Percentiles rank a stretch among this genome's conserved stretches.
Conservation (phyloP, 1,140 invertebrate genomes). For the Lutraria rhynchaena region DNA sequence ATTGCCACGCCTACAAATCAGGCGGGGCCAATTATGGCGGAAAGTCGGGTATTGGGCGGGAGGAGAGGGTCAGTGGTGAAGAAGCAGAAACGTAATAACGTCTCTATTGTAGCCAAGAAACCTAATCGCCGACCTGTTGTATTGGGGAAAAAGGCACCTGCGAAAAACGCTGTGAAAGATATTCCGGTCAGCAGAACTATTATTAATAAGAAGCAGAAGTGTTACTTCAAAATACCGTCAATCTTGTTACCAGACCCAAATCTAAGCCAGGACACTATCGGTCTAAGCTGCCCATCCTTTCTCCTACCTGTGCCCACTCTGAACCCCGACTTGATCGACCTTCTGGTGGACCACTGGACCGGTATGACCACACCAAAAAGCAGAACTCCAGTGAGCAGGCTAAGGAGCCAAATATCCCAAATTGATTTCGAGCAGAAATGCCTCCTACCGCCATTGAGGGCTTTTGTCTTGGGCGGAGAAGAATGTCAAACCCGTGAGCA, state of each 20-base stretch:
- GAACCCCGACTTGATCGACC: constrained; percentile 1
- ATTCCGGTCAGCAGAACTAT: no score
- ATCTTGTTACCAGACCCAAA: constrained; percentile 34
- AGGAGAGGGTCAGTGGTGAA: no score
- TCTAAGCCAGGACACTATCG: background rate
- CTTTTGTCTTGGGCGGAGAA: constrained; percentile 22
- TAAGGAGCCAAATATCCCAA: constrained; percentile 37
- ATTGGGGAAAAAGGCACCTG: background rate
- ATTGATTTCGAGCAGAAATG: constrained; percentile 46
- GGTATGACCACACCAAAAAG: no score
- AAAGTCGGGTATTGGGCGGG: no score
- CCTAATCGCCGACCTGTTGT: no score
- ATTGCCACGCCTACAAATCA: background rate
- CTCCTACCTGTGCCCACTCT: constrained; percentile 17
- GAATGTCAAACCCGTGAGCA: constrained; percentile 29
- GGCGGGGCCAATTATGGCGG: no score
- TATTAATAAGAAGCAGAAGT: constrained; percentile 2
- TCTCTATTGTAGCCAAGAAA: no score
- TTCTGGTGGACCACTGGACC: constrained; percentile 35
- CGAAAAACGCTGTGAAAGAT: background rate
- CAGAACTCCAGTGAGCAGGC: no score
- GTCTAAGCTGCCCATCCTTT: constrained; percentile 23
- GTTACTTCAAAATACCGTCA: constrained; percentile 28
- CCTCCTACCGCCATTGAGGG: constrained; percentile 32
- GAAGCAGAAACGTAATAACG: background rate